phyloP scores from a whole-genome alignment of 2,888 invertebrate genomes.

The Platerodrilus igneus region DNA sequence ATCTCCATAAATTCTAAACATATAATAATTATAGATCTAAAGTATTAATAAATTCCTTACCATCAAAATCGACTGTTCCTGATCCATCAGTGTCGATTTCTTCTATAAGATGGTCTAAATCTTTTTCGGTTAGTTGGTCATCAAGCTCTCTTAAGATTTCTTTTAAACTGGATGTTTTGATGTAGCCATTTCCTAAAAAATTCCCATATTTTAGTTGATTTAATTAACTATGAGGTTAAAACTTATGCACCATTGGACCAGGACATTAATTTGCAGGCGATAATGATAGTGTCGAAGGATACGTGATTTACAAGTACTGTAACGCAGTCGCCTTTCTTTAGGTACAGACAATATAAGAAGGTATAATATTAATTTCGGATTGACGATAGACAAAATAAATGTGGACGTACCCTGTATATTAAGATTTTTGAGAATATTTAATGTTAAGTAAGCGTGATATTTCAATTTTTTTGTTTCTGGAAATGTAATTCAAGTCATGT shows the following conservation, averaged over 20 bases:
- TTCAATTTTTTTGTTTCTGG: too few relatives aligned
- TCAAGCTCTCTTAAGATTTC: conserved; percentile 95
- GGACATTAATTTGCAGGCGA: not conserved
- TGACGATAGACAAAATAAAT: too few relatives aligned
- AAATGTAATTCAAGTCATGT: too few relatives aligned
- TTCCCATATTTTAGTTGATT: not conserved
- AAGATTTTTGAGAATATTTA: too few relatives aligned
- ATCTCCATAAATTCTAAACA: conserved; percentile 93
- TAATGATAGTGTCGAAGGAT: too few relatives aligned
- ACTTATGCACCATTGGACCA: not conserved
- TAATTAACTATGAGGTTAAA: not conserved
- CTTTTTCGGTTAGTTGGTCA: conserved; percentile 90
- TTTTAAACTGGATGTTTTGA: conserved; percentile 86
- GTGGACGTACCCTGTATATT: too few relatives aligned
- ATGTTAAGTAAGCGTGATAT: too few relatives aligned
- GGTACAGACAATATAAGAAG: too few relatives aligned
- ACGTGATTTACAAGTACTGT: too few relatives aligned
- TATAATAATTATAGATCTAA: conserved; percentile 30
- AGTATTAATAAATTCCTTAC: conserved; percentile 51
- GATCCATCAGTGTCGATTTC: conserved; percentile 98
- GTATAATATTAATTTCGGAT: too few relatives aligned
- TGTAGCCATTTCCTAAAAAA: conserved; percentile 75
- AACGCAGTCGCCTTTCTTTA: too few relatives aligned
- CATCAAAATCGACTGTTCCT: conserved; percentile 98
- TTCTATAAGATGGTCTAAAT: conserved; percentile 94